These are phyloP conservation scores for Cephus rjabovi DNA, from an alignment of 2,888 invertebrate species.

Conservation along the genomic window DNA sequence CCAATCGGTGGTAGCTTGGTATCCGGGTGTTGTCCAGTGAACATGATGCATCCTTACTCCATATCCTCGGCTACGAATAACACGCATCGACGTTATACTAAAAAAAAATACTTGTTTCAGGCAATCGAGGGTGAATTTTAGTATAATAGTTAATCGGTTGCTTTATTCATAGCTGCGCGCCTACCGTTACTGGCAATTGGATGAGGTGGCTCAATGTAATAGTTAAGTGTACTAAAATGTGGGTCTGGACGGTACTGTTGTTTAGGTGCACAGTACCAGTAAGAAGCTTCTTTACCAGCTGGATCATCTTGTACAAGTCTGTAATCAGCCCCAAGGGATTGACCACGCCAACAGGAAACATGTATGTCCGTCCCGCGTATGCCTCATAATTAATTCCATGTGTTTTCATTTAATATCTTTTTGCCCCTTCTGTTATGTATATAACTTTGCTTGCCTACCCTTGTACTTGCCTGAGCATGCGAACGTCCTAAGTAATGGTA, in stretches of 20 bases:
- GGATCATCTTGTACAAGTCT: constrained; percentile 95
- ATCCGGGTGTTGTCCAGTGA: constrained; percentile 44
- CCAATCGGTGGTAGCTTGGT: constrained; percentile 55
- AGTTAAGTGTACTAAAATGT: constrained; percentile 30
- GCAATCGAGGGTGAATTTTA: not conserved
- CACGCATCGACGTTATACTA: constrained; percentile 28
- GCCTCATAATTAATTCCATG: not conserved
- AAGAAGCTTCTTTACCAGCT: constrained; percentile 95
- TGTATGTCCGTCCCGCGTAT: constrained; percentile 69
- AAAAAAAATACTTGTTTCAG: constrained; percentile 19
- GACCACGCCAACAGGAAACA: constrained; percentile 82
- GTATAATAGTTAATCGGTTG: not conserved
- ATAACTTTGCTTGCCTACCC: not conserved
- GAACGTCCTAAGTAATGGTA: not conserved
- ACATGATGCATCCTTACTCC: constrained; percentile 23
- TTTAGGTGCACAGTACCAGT: constrained; percentile 92
- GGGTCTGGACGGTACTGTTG: constrained; percentile 52
- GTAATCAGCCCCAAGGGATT: constrained; percentile 83
- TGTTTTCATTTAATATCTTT: not conserved
- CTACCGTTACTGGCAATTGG: constrained; percentile 17
- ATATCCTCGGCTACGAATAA: constrained; percentile 31
- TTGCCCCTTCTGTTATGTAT: not conserved
- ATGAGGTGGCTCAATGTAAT: constrained; percentile 18
- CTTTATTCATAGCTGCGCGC: constrained; percentile 1
- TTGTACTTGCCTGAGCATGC: not conserved